Evolutionary conservation across 2,113 vertebrate genomes (phyloP).

Genomic region (Salvelinus sp.): DNA sequence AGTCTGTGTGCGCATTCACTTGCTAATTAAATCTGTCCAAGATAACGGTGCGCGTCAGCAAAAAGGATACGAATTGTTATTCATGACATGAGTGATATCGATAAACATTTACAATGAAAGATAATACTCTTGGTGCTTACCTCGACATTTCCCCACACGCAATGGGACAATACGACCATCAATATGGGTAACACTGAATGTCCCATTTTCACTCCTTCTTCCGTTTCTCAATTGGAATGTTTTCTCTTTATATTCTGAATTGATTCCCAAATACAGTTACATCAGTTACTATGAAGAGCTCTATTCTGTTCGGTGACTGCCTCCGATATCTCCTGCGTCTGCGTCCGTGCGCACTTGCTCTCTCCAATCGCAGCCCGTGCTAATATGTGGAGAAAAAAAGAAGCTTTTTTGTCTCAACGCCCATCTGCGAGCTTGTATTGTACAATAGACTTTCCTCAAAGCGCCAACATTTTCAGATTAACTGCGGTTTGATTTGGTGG

Average conservation of each 20-base stretch:
- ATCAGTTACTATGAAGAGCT: conserved; percentile 58
- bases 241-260: conserved; percentile 39
- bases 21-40: conserved; percentile 49
- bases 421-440: conserved; percentile 57
- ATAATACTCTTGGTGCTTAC: conserved; percentile 54
- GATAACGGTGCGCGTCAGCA: conserved; percentile 41
- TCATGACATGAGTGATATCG: conserved; percentile 9
- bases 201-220: conserved; percentile 68
- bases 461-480: neutral
- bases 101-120: conserved; percentile 21
- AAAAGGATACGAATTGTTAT: conserved; percentile 40
- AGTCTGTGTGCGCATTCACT: conserved; percentile 39
- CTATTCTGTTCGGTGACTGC: conserved; percentile 41
- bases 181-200: conserved; percentile 63
- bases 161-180: conserved; percentile 67
- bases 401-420: neutral
- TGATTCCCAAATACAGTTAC: conserved; percentile 56
- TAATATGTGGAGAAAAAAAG: conserved; percentile 20
- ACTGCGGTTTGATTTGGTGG: conserved; percentile 23
- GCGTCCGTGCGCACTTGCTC: conserved; percentile 55
- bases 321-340: conserved; percentile 60
- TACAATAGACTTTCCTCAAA: conserved; percentile 25
- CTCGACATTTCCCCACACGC: conserved; percentile 65
- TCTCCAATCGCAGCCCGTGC: conserved; percentile 62
- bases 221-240: conserved; percentile 38